Conservation (phyloP, 1,140 invertebrate species). For the Hylaeus volcanicus region DNA sequence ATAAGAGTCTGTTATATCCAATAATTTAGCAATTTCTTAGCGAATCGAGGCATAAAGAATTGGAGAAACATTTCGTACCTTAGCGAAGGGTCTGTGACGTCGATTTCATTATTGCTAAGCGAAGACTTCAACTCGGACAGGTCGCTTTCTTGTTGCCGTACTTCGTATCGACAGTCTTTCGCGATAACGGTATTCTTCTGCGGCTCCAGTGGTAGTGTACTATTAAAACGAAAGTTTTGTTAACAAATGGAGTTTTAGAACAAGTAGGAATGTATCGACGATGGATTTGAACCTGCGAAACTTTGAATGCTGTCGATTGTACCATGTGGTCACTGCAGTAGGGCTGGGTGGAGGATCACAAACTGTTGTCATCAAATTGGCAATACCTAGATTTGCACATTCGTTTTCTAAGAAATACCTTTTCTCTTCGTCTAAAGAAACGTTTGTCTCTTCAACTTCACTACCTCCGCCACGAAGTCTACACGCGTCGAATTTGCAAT, state of each 20-base stretch:
- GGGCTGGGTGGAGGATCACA: constrained; percentile 38
- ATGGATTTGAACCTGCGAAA: constrained; percentile 32
- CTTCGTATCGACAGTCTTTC: constrained; percentile 31
- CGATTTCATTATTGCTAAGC: constrained; percentile 40
- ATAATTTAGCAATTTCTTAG: constrained; percentile 27
- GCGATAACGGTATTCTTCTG: constrained; percentile 21
- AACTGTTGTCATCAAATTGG: constrained; percentile 41
- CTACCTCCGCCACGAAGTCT: constrained; percentile 60
- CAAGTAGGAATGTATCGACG: neutral
- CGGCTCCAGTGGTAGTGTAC: constrained; percentile 18
- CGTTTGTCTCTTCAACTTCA: constrained; percentile 31
- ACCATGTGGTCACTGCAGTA: constrained; percentile 38
- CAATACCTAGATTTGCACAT: constrained; percentile 18
- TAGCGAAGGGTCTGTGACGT: constrained; percentile 30
- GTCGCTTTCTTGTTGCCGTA: constrained; percentile 9
- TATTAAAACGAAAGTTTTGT: constrained; percentile 6
- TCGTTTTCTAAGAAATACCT: constrained; percentile 30
- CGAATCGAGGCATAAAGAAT: constrained; percentile 1
- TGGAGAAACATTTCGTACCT: constrained; percentile 28
- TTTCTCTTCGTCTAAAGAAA: constrained; percentile 15
- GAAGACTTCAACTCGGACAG: constrained; percentile 12
- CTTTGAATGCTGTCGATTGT: constrained; percentile 40
- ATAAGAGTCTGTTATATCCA: constrained; percentile 11
- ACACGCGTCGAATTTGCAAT: constrained; percentile 40
- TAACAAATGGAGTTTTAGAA: neutral